phyloP scores from a whole-genome alignment of 1,140 invertebrate species.

The Microplitis demolitor region DNA sequence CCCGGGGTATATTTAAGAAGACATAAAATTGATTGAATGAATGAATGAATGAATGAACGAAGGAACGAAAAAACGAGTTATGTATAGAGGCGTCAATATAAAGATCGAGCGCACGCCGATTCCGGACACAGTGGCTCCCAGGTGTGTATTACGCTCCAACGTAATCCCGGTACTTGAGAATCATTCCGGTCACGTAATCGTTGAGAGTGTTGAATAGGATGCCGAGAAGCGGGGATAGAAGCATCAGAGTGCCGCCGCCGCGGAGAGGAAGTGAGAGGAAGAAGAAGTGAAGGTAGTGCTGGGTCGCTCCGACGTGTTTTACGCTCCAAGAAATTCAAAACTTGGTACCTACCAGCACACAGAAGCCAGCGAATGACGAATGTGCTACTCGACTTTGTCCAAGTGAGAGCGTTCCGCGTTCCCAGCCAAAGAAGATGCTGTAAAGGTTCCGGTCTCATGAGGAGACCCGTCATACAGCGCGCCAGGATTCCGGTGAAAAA shows the following conservation, averaged over 20 bases:
- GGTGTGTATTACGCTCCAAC: conserved; percentile 31
- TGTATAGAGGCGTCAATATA: conserved; percentile 22
- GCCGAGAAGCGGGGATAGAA: background rate
- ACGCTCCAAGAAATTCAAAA: conserved; percentile 27
- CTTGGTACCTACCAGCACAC: background rate
- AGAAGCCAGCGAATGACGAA: conserved; percentile 19
- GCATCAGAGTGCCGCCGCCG: background rate
- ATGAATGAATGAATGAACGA: background rate
- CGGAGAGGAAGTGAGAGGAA: background rate
- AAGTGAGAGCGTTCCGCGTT: conserved; percentile 2
- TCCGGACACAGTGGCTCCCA: conserved; percentile 12
- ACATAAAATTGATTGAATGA: background rate
- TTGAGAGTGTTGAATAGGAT: conserved; percentile 31
- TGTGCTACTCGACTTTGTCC: conserved; percentile 20
- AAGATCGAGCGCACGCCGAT: conserved; percentile 16
- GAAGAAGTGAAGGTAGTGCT: background rate
- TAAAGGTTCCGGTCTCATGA: conserved; percentile 1
- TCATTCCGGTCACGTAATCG: conserved; percentile 33
- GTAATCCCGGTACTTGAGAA: conserved; percentile 25
- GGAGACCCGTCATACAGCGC: background rate
- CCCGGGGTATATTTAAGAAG: background rate
- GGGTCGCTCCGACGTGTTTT: conserved; percentile 21
- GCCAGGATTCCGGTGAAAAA: background rate
- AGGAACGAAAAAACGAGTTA: background rate
- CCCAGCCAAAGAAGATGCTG: background rate